Conservation (phyloP, 92 coral and sea anemone species). For the Diadumene lineata region DNA sequence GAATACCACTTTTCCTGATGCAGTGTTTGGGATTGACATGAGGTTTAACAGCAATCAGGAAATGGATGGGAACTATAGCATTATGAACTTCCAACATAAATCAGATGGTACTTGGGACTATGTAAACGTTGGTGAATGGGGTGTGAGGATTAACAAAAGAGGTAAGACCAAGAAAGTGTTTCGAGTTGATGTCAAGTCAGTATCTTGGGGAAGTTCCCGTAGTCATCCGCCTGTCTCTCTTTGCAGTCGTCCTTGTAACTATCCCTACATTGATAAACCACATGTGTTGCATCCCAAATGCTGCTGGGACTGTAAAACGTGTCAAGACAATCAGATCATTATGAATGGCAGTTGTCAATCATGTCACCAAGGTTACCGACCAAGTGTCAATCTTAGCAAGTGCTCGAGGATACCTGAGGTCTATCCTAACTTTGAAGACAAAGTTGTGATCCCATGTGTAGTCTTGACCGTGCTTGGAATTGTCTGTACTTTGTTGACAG, state of each 20-base stretch:
- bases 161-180: conserved; percentile 44
- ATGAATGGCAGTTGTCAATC: conserved; percentile 75
- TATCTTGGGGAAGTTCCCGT: conserved; percentile 61
- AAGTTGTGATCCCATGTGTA: conserved; percentile 34
- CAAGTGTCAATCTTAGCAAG: conserved; percentile 50
- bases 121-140: conserved; percentile 76
- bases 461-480: conserved; percentile 49
- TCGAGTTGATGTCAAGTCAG: conserved; percentile 22
- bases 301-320: conserved; percentile 83
- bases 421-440: conserved; percentile 51
- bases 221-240: conserved; percentile 50
- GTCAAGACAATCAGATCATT: conserved; percentile 52
- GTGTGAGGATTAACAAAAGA: conserved; percentile 32
- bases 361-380: conserved; percentile 72
- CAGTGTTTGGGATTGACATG: conserved; percentile 51
- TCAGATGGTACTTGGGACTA: conserved; percentile 45
- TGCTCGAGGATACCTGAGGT: conserved; percentile 61
- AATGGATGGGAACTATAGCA: conserved; percentile 77
- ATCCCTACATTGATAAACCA: conserved; percentile 51
- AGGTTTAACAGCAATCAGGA: conserved; percentile 78
- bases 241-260: conserved; percentile 62
- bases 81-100: conserved; percentile 67
- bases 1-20: conserved; percentile 80
- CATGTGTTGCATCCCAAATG: conserved; percentile 59
- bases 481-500: conserved; percentile 51